These are phyloP conservation scores for Drosophila pegasa DNA, from an alignment of 2,888 invertebrate species.

Conservation along the genomic window DNA sequence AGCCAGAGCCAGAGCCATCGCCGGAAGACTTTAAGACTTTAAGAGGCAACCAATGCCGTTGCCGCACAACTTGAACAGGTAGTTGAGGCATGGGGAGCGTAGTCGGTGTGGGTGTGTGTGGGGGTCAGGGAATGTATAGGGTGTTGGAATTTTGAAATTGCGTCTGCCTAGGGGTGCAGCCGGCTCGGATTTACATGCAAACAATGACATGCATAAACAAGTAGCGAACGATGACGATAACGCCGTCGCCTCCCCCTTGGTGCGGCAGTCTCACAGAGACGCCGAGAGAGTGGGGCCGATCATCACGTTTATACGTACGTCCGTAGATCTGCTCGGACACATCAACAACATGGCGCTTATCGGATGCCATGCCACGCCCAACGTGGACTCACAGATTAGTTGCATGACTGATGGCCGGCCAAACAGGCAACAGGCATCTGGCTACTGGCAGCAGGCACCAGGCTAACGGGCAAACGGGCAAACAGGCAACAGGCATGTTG, in stretches of 20 bases:
- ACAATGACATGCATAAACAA: slow-evolving; percentile 78
- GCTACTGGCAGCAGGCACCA: neutral
- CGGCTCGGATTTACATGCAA: slow-evolving; percentile 72
- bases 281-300: neutral
- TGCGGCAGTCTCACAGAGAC: neutral
- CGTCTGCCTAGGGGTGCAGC: slow-evolving; percentile 12
- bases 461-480: neutral
- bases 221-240: slow-evolving; percentile 47
- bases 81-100: neutral
- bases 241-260: neutral
- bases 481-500: neutral
- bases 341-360: slow-evolving; percentile 60
- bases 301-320: slow-evolving; percentile 39
- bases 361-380: slow-evolving; percentile 31
- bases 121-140: neutral
- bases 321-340: slow-evolving; percentile 44
- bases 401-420: slow-evolving; percentile 52
- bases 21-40: slow-evolving; percentile 48
- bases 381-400: slow-evolving; percentile 45
- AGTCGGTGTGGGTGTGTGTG: neutral
- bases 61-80: slow-evolving; percentile 24
- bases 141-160: slow-evolving; percentile 18
- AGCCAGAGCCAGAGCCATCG: slow-evolving; percentile 30
- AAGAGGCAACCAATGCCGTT: slow-evolving; percentile 23
- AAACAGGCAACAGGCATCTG: slow-evolving; percentile 14